Conservation (phyloP, 2,113 vertebrate species). For the Sphyrna mokarran region DNA sequence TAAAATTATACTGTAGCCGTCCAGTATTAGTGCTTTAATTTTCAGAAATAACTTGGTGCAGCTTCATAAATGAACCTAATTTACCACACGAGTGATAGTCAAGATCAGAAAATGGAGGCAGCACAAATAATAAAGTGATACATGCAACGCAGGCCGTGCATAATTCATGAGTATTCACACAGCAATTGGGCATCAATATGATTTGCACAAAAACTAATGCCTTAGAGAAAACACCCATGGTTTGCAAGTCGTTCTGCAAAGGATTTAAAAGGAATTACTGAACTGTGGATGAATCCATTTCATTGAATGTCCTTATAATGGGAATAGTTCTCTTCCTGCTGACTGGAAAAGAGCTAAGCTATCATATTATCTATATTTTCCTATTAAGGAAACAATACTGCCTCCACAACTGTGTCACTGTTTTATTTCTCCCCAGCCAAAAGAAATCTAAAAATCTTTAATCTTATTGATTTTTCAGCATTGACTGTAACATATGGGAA, state of each 20-base stretch:
- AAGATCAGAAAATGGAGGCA: conserved; percentile 15
- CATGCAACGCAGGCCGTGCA: neutral
- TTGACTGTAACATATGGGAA: too few relatives aligned
- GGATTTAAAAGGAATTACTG: neutral
- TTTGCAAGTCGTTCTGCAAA: neutral
- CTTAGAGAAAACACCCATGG: neutral
- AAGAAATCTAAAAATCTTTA: neutral
- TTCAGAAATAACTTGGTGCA: neutral
- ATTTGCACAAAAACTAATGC: neutral
- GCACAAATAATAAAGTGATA: neutral
- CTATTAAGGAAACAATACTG: neutral
- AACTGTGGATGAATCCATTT: neutral
- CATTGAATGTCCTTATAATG: neutral
- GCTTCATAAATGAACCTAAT: neutral
- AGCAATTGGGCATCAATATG: neutral
- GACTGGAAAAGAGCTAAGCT: neutral
- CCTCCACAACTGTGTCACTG: neutral
- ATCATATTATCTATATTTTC: neutral
- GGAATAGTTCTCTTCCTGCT: neutral
- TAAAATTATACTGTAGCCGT: neutral
- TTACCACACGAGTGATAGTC: neutral
- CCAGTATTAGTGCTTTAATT: neutral
- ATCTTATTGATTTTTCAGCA: too few relatives aligned
- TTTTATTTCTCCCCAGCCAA: neutral
- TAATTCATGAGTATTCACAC: neutral